Evolutionary conservation across 2,888 invertebrate species (phyloP), one percentile per base, ranked within the genome.

Genomic region (Amblyjoppa fuscipennis): DNA sequence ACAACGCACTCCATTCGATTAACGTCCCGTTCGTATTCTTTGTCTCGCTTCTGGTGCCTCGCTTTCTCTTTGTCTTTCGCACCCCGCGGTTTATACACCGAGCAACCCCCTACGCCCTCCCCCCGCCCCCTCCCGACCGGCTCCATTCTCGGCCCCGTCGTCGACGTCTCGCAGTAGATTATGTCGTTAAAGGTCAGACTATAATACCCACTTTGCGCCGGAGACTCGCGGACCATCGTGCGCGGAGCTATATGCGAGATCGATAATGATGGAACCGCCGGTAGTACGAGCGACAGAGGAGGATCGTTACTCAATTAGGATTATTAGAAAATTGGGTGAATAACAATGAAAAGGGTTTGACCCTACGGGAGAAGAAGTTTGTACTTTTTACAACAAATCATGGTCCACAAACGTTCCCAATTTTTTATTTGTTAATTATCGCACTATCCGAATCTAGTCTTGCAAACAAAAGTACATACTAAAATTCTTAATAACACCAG

Each of bases 111-210:
- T 9, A 38, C 38, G 38, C 7, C 38, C 6, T 9, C 38, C 38
- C 38, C 38, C 38, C 38, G 7, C 38, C 6, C 6, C 7, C 38
- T 1, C 1, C 7, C 38, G 38, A 13, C 45, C 13, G 53, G 28
- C 81, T 16, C 61, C 64, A 59, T 20, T 41, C 53, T 51, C 38
- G 53, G 25, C 38, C 34, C 38, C 61, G 51, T 71, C 66, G 70
- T 70, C 68, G 68, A 64, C 81, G 71, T 80, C 82, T 68, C 77
- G 53, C 74, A 86, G 83, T 86, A 83, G 85, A 86, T 86, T 86
- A 83, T 83, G 85, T 81, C 85, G 85, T 86, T 86, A 83, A 86
- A 86, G 85, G 85, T 83, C 85, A 83, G 83, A 86, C 85, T 77
- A 86, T 83, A 86, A 86, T 86, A 86, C 85, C 85, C 83, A 83